phyloP scores from a whole-genome alignment of 1,140 invertebrate species.

The Cydia fagiglandana region DNA sequence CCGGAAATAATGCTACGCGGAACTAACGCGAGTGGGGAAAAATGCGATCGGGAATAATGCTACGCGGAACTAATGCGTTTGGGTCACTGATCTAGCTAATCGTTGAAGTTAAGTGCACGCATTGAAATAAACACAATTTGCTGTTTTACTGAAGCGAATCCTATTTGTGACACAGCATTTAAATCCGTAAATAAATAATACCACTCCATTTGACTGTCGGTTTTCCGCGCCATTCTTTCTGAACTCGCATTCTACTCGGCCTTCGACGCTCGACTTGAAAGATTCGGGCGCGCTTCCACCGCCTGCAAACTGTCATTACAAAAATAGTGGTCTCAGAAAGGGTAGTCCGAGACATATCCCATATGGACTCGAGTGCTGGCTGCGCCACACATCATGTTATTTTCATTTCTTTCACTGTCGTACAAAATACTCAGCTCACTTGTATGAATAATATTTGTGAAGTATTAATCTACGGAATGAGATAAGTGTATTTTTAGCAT shows the following conservation, averaged over 20 bases:
- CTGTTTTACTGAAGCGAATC: no score
- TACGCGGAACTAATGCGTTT: no score
- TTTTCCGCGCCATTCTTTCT: neutral
- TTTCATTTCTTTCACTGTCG: conserved; percentile 66
- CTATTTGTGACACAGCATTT: no score
- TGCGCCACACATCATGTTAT: conserved; percentile 49
- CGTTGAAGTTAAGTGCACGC: no score
- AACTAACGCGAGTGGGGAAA: no score
- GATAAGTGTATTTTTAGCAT: neutral
- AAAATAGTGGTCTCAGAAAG: conserved; percentile 76
- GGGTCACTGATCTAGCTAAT: no score
- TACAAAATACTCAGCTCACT: conserved; percentile 34
- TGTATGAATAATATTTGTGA: conserved; percentile 24
- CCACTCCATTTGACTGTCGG: neutral
- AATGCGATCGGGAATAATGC: no score
- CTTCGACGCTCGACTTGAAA: conserved; percentile 38
- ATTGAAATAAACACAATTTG: no score
- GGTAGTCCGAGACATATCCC: conserved; percentile 66
- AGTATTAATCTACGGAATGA: neutral
- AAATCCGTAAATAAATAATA: no score
- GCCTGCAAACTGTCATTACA: conserved; percentile 75
- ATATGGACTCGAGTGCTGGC: conserved; percentile 63
- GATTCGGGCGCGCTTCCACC: conserved; percentile 40
- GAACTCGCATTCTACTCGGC: conserved; percentile 8
- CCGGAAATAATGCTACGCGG: no score